Evolutionary conservation across 2,113 vertebrate species (phyloP), one percentile per base, ranked within the genome.

Genomic region (Numenius arquata): DNA sequence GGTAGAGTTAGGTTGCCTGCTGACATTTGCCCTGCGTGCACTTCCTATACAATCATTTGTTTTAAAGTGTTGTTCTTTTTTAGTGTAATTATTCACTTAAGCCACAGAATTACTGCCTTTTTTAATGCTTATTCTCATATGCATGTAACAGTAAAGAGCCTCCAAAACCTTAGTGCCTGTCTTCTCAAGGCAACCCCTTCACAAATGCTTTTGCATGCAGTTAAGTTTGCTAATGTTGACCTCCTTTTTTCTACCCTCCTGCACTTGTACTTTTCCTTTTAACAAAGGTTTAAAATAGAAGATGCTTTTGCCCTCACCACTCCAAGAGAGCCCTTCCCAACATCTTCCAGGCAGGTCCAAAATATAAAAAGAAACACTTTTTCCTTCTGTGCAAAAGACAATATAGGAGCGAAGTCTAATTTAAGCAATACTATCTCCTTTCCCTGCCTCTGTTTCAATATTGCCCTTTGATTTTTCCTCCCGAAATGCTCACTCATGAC

Each of bases 401-500:
- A 13, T 6, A 50, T 1, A 27, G 21, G 27, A 73, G 21, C 0
- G 1, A 78, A 18, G 40, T 62, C 32, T 67, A 26, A 66, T 50
- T 36, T n/a, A 40, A 88, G 27, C 47, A 56, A 18, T 11, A 47
- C 41, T 36, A 29, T 40, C 43, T 63, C 45, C 34, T 83, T 70
- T 59, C 73, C 30, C n/a, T 70, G 56, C 32, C 52, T 25, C 59
- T 16, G 17, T 63, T 79, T 83, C 32, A 48, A 2, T 9, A 15
- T 1, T 11, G 9, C 4, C 27, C 15, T 84, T 70, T n/a, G 72
- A 32, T 36, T 23, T 83, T 84, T 58, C 41, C 2, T 11, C 26
- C 21, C 1, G 0, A 32, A 40, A 2, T 7, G 11, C 4, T 58
- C 9, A 30, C n/a, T 36, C 58, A 3, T 5, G 17, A 2, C 50